A percentile compares a stretch with the other conserved stretches of the same genome.
These are phyloP conservation scores for Leistus spinibarbis DNA, from an alignment of 2,888 invertebrate genomes.

Conservation along the genomic window DNA sequence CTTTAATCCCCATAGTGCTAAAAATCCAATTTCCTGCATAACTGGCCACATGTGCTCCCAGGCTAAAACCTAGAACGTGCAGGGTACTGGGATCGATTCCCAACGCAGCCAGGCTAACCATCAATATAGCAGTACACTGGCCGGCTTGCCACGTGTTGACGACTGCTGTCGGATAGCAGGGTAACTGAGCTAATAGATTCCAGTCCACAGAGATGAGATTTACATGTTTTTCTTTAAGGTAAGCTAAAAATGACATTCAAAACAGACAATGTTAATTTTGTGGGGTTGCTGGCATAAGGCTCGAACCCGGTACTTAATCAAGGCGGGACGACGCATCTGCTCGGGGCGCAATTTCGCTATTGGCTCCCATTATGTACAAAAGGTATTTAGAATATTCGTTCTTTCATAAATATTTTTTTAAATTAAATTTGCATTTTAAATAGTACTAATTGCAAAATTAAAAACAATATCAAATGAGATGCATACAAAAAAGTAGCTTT, in stretches of 20 bases:
- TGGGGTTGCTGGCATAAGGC: not conserved
- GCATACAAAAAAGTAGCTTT: no score
- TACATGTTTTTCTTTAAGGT: constrained; percentile 51
- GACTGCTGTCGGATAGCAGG: constrained; percentile 65
- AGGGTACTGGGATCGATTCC: constrained; percentile 54
- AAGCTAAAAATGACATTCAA: constrained; percentile 46
- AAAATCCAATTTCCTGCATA: constrained; percentile 54
- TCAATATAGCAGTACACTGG: constrained; percentile 60
- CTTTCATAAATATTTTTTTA: no score
- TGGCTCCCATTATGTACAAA: not conserved
- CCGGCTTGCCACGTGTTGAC: constrained; percentile 66
- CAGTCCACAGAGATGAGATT: constrained; percentile 64
- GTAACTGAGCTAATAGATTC: constrained; percentile 58
- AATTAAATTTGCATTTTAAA: no score
- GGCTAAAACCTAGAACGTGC: constrained; percentile 65
- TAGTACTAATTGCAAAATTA: no score
- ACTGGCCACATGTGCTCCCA: constrained; percentile 63
- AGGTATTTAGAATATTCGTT: no score
- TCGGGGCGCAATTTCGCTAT: not conserved
- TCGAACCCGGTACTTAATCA: not conserved
- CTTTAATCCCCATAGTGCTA: constrained; percentile 48
- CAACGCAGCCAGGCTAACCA: constrained; percentile 53
- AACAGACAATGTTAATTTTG: not conserved
- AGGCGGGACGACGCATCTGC: no score
- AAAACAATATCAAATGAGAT: no score